These are phyloP conservation scores for Hippoglossus stenolepis DNA, from an alignment of 2,113 vertebrate species.

Conservation along the genomic window DNA sequence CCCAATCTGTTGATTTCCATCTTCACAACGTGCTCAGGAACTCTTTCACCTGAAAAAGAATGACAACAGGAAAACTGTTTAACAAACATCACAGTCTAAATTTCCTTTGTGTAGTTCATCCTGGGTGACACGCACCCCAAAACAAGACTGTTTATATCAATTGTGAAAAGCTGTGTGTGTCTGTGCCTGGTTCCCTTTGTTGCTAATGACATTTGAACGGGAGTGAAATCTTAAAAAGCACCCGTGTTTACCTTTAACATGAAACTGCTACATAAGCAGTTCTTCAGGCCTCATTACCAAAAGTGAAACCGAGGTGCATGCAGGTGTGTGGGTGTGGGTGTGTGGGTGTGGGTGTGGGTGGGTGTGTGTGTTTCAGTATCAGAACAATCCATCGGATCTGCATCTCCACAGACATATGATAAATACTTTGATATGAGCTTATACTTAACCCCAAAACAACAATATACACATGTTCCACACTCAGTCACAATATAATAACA, in stretches of 20 bases:
- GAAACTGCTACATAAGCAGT: slow-evolving; percentile 44
- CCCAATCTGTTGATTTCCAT: not conserved
- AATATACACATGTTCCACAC: no score
- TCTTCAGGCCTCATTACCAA: slow-evolving; percentile 13
- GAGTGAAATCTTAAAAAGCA: not conserved
- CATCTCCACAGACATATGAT: not conserved
- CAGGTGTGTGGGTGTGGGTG: not conserved
- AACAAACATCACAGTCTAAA: not conserved
- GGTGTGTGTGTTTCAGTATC: not conserved
- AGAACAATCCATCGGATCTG: not conserved
- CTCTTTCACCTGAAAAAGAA: slow-evolving; percentile 77
- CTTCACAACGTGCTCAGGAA: slow-evolving; percentile 75
- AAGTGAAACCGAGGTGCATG: not conserved
- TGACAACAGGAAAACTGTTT: not conserved
- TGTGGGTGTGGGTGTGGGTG: not conserved
- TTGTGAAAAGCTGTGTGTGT: not conserved
- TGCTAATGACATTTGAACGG: not conserved
- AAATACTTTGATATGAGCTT: no score
- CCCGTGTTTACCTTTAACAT: slow-evolving; percentile 49
- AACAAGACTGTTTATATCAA: not conserved
- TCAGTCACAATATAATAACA: no score
- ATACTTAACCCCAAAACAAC: no score
- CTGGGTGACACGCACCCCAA: not conserved
- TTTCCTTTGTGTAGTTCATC: not conserved
- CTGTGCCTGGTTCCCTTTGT: not conserved